Evolutionary conservation across 1,140 invertebrate genomes (phyloP), one percentile per base, ranked within the genome.

Genomic region (Diploscapter pachys): DNA sequence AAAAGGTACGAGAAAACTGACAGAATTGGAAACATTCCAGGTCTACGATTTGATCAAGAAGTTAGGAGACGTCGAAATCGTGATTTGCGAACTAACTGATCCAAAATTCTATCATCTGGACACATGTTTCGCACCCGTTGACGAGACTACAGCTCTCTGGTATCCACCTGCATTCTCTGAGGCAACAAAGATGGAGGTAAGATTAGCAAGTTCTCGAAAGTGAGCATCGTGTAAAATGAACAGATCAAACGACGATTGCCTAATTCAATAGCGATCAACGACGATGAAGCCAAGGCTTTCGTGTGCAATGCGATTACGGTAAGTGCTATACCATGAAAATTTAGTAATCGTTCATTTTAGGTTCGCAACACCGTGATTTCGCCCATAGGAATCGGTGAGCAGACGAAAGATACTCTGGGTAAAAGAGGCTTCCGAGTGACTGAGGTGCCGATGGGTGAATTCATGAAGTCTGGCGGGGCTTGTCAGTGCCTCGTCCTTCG

Each of bases 381-480:
- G 9, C 83, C 83, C 3, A 78, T 78, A 54, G 83, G 84, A 8
- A 79, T 86, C 48, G 57, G 67, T 49, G 13, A 75, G n/a, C 54
- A 79, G 11, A 85, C 84, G 0, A 72, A 65, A n/a, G 63, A 75
- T 31, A 69, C 69, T 49, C 72, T 85, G 3, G 55, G 50, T 13
- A 63, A 75, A 52, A 31, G 81, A 0, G 83, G 84, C 9, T 86
- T 80, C 66, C 56, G 65, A n/a, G 78, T 84, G 3, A 64, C 68
- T n/a, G 84, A 85, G 68, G 77, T 85, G 3, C 81, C 83, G 52
- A 85, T 85, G 83, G 80, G 77, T 63, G 83, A 85, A 72, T 85
- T 85, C 65, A 86, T 85, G 81, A 85, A 85, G 68, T 81, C 81
- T 69, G 83, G 83, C 5, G 83, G 83, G 11, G 83, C 83, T 53